Evolutionary conservation across 2,888 invertebrate species (phyloP), one percentile per base, ranked within the genome.

Genomic region (Limenitis camilla): DNA sequence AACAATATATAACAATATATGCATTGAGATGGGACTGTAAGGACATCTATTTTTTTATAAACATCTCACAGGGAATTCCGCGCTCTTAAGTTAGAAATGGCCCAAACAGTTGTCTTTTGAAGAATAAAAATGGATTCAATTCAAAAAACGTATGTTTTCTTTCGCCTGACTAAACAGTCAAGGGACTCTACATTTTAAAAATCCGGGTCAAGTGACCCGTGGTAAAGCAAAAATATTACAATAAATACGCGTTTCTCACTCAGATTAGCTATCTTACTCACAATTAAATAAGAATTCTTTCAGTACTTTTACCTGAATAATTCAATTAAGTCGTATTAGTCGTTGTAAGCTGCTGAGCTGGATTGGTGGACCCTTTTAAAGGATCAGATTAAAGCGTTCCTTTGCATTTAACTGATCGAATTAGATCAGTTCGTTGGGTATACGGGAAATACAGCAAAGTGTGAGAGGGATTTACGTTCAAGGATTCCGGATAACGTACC

Each of bases 251-350:
- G 32, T 32, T 42, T 19, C 42, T 45, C 8, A 27, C 29, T n/a
- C 8, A 45, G 10, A 11, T 29, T 44, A 10, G 36, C 28, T 9
- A 36, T 11, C 9, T 29, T 8, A 36, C 8, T 4, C 36, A 11
- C 29, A 36, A 8, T 44, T 28, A 29, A 29, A 35, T 36, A 27
- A 9, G 11, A 45, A 29, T 30, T 45, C 29, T 35, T 36, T 7
- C 29, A 36, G 38, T 35, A 49, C 38, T 40, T 47, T 30, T 47
- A 31, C 51, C 44, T 49, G 42, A 55, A 43, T 35, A 46, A 52
- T 50, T 58, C 55, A 58, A 60, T 55, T 60, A 60, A 45, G 32
- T 48, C 42, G 53, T 53, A 53, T 55, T 55, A 55, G 50, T 50
- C 53, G 52, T 9, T 36, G 43, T 50, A 58, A 55, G 53, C 58